Percentiles rank a stretch among this genome's conserved stretches.
phyloP scores from a whole-genome alignment of 1,140 invertebrate species.

The Chelonus insularis region DNA sequence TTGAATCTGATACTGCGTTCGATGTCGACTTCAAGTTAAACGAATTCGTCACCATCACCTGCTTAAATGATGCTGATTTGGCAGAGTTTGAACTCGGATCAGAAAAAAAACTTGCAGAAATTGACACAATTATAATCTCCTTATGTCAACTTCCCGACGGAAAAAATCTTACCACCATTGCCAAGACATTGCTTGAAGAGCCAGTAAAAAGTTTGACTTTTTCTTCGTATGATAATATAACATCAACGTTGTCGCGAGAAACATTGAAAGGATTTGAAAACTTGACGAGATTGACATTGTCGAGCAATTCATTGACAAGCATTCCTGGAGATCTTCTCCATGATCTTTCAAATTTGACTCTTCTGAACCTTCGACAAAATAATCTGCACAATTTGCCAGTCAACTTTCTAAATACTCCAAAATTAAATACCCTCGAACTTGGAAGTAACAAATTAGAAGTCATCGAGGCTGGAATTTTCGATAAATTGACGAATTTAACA shows the following conservation, averaged over 20 bases:
- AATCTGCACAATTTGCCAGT: slow-evolving; percentile 61
- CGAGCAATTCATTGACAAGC: slow-evolving; percentile 58
- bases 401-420: slow-evolving; percentile 59
- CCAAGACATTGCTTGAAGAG: no score
- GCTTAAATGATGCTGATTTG: no score
- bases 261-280: slow-evolving; percentile 62
- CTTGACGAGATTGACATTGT: slow-evolving; percentile 56
- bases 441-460: slow-evolving; percentile 65
- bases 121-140: no score
- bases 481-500: slow-evolving; percentile 62
- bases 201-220: slow-evolving; percentile 51
- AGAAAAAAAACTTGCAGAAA: no score
- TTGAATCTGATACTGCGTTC: no score
- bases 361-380: slow-evolving; percentile 66
- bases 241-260: slow-evolving; percentile 54
- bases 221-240: slow-evolving; percentile 58
- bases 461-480: slow-evolving; percentile 64
- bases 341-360: slow-evolving; percentile 62
- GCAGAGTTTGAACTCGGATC: no score
- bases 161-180: slow-evolving; percentile 37
- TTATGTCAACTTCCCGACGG: slow-evolving; percentile 39
- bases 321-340: slow-evolving; percentile 64
- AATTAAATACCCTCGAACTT: slow-evolving; percentile 64
- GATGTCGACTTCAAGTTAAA: no score
- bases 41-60: no score